Base-by-base conservation (phyloP, 2,888 invertebrate genomes). In the Chloromyia formosa region DNA sequence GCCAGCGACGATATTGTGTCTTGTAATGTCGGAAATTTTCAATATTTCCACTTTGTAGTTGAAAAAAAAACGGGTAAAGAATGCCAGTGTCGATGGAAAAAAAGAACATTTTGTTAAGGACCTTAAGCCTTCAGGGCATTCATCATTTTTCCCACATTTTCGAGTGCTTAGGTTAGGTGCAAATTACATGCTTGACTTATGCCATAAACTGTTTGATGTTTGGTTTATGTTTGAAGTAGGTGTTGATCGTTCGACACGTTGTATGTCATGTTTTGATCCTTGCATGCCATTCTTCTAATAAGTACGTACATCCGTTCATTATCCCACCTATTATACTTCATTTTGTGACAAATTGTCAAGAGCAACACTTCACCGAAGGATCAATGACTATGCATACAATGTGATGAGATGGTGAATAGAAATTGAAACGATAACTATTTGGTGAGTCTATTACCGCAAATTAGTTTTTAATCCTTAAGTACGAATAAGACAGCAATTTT, bases 131-230 rank as follows among this genome's bases (percentile, higher is more conserved):
- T 64, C 9, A 16, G 58, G 71, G 58, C 58, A 35, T 35, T 35
- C 27, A 35, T 35, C 27, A 35, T 58, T 71, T 71, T 73, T 73
- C 73, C 73, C 73, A 73, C 73, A 73, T 73, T 61, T 35, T 73
- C 49, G 61, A 73, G 73, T 73, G 42, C 27, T 61, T 54, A n/a
- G 42, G 45, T 58, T 75, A 75, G 69, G 76, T 75, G 76, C 73
- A 23, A 75, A 76, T 75, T 73, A 75, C 68, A 66, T 73, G 76
- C 73, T 73, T 76, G 76, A 76, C 69, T 76, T 74, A 75, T 75
- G 69, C 73, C 35, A 35, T 58, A 56, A 61, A 73, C 61, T 61
- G 16, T 60, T 71, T 71, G 16, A 45, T 16, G 18, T 20, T 56
- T 71, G 54, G 54, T 68, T 68, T 20, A 12, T 54, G 22, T 18